Base-by-base conservation (phyloP, 1,140 invertebrate genomes). In the Bombus breviceps region DNA sequence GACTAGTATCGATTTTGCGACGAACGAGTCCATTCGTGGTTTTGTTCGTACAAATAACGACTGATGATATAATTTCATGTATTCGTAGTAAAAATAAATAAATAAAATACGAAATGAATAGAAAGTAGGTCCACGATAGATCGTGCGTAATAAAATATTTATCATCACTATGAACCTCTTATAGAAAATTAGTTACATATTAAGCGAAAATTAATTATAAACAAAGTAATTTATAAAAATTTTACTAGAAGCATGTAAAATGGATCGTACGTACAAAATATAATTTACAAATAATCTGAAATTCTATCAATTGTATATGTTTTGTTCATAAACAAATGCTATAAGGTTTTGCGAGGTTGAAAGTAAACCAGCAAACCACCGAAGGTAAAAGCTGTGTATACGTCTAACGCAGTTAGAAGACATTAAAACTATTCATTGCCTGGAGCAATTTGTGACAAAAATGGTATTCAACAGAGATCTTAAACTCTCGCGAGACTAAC, bases 1-100 rank as follows among this genome's bases (percentile, higher is more conserved):
- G 43, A 80, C 43, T 37, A 39, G 18, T 86, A 91, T 90, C 69
- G 88, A 92, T 85, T 87, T 85, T 57, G 15, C 64, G 18, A 18
- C 9, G 25, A 25, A 41, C 39, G 39, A 72, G 41, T 1, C 53
- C 5, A 18, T 47, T 75, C 8, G n/a, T 8, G 15, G 25, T 25
- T 47, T 34, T 53, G 9, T 32, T 6, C 34, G 15, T 34, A 10
- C 43, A 74, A 53, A 12, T 34, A 74, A 8, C 73, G 43, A 39
- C 68, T 28, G 37, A 71, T 39, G 37, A 37, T 71, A 71, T 28
- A 71, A 39, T 32, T 28, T 5, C 37, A 39, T 71, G 9, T 39
- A 68, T 68, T 68, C 1, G 3, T 39, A 13, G 2, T 4, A 39
- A 28, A 69, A 69, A 39, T 5, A 25, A 39, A 39, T 39, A 18